These are phyloP conservation scores for Xiphophorus birchmanni DNA, from an alignment of 2,797 vertebrate species.

Conservation along the genomic window DNA sequence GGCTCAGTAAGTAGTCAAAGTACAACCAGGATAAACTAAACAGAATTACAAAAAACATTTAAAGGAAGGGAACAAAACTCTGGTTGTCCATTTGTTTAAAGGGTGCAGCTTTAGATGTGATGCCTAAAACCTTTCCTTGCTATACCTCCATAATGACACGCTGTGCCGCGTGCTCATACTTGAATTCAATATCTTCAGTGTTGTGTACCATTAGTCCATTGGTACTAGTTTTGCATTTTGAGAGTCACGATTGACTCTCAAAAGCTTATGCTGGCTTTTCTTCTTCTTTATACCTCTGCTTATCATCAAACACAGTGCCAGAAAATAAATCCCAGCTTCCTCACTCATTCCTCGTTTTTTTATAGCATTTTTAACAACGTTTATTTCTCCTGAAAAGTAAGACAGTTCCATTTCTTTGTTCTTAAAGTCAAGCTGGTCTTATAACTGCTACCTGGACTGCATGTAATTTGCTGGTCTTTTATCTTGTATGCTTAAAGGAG, in stretches of 20 bases:
- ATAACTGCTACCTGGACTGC: slow-evolving; percentile 8
- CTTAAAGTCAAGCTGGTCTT: slow-evolving; percentile 12
- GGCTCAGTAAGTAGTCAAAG: not conserved
- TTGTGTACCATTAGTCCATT: not conserved
- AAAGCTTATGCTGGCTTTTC: not conserved
- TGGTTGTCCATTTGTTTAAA: not conserved
- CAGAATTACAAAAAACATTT: not conserved
- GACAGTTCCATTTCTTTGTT: slow-evolving; percentile 9
- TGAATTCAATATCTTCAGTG: not conserved
- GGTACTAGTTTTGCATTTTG: not conserved
- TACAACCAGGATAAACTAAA: not conserved
- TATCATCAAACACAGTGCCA: not conserved
- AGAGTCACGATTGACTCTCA: not conserved
- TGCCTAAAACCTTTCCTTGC: not conserved
- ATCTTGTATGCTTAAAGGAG: slow-evolving; percentile 14
- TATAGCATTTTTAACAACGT: not conserved
- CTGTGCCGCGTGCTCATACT: not conserved
- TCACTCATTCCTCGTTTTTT: not conserved
- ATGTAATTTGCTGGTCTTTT: not conserved
- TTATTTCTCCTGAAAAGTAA: not conserved
- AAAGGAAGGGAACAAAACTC: not conserved
- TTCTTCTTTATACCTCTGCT: not conserved
- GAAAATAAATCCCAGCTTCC: not conserved
- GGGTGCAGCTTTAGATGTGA: not conserved
- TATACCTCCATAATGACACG: not conserved